Evolutionary conservation across 1,140 invertebrate genomes (phyloP).

Genomic region (Heliconius melpomene): DNA sequence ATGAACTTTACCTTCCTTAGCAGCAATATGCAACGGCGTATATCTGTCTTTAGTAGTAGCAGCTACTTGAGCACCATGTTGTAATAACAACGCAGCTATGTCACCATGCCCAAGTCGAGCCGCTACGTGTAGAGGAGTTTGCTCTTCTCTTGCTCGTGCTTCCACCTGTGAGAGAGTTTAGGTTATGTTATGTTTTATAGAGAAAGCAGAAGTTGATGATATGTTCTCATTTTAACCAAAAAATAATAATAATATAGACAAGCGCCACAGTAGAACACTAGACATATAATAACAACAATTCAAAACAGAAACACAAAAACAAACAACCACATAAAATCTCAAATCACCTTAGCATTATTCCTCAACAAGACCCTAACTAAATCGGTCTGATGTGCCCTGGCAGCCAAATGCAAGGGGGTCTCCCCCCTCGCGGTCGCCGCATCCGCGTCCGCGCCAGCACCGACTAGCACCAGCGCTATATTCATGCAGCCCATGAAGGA

Average conservation of each 20-base stretch:
- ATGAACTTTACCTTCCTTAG: constrained; percentile 90
- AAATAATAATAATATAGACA: too few relatives aligned
- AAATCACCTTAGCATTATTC: constrained; percentile 88
- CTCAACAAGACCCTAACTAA: constrained; percentile 97
- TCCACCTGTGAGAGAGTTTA: constrained; percentile 88
- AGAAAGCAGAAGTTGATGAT: too few relatives aligned
- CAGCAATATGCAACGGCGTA: constrained; percentile 98
- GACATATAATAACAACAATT: too few relatives aligned
- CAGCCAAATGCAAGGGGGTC: constrained; percentile 97
- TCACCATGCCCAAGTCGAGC: constrained; percentile 95
- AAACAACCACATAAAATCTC: background rate
- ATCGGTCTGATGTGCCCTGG: constrained; percentile 97
- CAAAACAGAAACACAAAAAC: too few relatives aligned
- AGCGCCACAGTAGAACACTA: too few relatives aligned
- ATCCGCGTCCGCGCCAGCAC: constrained; percentile 96
- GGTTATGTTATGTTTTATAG: too few relatives aligned
- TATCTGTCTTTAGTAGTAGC: constrained; percentile 96
- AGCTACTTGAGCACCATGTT: constrained; percentile 94
- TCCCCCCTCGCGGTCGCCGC: constrained; percentile 97
- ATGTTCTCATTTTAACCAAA: too few relatives aligned
- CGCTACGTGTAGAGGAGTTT: constrained; percentile 97
- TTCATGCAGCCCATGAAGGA: constrained; percentile 99
- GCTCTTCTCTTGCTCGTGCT: constrained; percentile 94
- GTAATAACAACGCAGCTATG: constrained; percentile 94
- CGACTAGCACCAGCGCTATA: constrained; percentile 96